Evolutionary conservation across 2,113 vertebrate genomes (phyloP), one percentile per base, ranked within the genome.

Genomic region (Nibea albiflora): DNA sequence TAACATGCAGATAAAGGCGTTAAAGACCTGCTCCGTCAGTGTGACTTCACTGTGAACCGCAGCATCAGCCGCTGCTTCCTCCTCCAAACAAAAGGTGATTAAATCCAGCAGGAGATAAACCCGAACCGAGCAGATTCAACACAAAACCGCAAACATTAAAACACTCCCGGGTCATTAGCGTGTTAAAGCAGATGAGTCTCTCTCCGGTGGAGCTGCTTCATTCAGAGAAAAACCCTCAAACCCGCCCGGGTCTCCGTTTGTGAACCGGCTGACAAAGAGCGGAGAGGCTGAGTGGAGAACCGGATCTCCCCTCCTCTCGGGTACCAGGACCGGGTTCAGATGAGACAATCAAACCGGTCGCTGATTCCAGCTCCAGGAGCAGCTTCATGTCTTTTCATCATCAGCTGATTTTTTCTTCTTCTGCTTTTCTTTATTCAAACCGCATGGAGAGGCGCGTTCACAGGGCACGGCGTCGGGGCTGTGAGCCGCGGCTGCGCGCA

Each of bases 381-480:
- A 15, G 70, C 22, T 57, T 61, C 71, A 53, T 67, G 68, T 83
- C 47, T 58, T 53, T 68, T 70, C 65, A 65, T 35, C 66, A 58
- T 73, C 73, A 57, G 78, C 72, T 75, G 64, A 42, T 75, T 75
- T 80, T 46, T 39, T 56, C n/a, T 57, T 57, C 15, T 39, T 60
- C 69, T 54, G 58, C 56, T 72, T 80, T 62, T 81, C 85, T 88
- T 90, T 83, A 90, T 87, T 70, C 68, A 50, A 75, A 69, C 89
- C 88, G 90, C 90, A 92, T 86, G 89, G 71, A 83, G 46, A 79
- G 16, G 90, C 92, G 90, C 92, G 90, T 78, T 75, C 90, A 80
- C 89, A 74, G 4, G 16, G 53, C 56, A 24, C 75, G 73, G 62
- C 80, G 72, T 81, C 24, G 61, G 77, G 84, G 77, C 83, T 80